phyloP scores from a whole-genome alignment of 2,113 vertebrate genomes.

The Marmota monax region DNA sequence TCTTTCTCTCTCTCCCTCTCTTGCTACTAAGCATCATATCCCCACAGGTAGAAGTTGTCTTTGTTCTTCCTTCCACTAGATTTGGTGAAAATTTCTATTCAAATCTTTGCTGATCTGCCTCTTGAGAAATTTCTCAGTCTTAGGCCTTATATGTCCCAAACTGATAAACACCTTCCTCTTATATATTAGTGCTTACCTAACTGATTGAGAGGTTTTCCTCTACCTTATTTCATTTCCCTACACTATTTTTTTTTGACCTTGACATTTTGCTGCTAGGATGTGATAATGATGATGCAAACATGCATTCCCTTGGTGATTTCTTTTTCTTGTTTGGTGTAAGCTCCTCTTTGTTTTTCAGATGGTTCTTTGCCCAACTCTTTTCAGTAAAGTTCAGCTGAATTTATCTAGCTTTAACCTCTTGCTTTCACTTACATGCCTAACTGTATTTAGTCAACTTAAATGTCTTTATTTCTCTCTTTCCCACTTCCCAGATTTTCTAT shows the following conservation, averaged over 20 bases:
- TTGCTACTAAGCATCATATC: background rate
- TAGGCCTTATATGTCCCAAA: background rate
- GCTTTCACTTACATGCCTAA: background rate
- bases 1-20: background rate
- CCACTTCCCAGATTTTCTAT: background rate
- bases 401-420: background rate
- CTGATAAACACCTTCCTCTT: background rate
- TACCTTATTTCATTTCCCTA: background rate
- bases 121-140: background rate
- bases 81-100: background rate
- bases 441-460: background rate
- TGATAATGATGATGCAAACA: background rate
- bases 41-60: rapidly evolving
- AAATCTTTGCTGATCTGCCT: background rate
- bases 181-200: background rate
- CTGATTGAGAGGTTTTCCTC: background rate
- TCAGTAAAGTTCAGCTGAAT: background rate
- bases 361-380: background rate
- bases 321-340: background rate
- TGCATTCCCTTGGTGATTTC: background rate
- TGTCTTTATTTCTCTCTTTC: background rate
- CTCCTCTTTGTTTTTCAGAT: background rate
- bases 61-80: background rate
- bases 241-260: background rate
- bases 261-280: background rate